Evolutionary conservation across 2,113 vertebrate species (phyloP).

Genomic region (Chinchilla lanigera): DNA sequence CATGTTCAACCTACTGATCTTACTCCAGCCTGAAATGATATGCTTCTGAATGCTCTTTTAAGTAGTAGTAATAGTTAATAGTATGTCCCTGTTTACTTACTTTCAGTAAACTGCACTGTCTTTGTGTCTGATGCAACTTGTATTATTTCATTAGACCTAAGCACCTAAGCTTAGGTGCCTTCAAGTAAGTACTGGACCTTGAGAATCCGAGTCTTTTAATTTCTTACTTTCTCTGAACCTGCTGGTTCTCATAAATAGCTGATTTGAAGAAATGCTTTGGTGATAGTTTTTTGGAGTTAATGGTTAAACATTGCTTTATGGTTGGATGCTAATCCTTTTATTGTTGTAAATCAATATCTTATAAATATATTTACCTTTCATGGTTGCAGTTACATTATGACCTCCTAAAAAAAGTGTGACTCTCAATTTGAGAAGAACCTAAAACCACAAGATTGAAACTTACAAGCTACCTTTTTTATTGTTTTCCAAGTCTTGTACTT

Average conservation of each 20-base stretch:
- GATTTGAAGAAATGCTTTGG: constrained; percentile 56
- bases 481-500: neutral
- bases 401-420: neutral
- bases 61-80: neutral
- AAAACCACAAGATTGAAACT: constrained; percentile 52
- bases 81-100: neutral
- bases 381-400: neutral
- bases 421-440: constrained; percentile 33
- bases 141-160: constrained; percentile 33
- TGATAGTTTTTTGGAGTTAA: constrained; percentile 55
- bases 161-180: neutral
- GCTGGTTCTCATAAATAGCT: neutral
- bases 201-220: neutral
- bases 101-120: neutral
- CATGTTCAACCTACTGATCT: neutral
- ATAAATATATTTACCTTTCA: constrained; percentile 66
- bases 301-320: constrained; percentile 62
- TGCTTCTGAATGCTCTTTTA: neutral
- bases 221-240: neutral
- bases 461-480: constrained; percentile 45
- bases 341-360: constrained; percentile 64
- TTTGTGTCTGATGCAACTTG: constrained; percentile 25
- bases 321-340: constrained; percentile 12
- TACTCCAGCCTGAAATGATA: too few relatives aligned
- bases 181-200: neutral